Conservation (phyloP, 2,797 vertebrate genomes). For the Sebastiscus albofasciatus region DNA sequence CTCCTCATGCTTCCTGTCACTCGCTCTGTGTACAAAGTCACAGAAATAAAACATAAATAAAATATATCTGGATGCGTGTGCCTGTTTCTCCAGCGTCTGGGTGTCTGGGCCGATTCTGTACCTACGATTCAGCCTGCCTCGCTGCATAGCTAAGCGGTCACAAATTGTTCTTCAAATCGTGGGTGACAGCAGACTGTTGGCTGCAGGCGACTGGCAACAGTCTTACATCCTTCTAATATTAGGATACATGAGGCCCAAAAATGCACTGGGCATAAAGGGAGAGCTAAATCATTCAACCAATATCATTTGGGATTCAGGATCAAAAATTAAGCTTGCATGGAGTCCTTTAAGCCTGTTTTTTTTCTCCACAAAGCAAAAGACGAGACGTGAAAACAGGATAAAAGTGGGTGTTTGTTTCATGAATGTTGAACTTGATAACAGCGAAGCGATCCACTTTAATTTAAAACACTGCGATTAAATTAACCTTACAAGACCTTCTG, state of each 20-base stretch:
- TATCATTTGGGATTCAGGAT: slow-evolving; percentile 3
- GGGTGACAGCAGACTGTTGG: slow-evolving; percentile 46
- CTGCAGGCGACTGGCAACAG: slow-evolving; percentile 35
- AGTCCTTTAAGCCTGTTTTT: background rate
- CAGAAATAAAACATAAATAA: slow-evolving; percentile 43
- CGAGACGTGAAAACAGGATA: background rate
- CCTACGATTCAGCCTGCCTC: slow-evolving; percentile 29
- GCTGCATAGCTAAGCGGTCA: slow-evolving; percentile 22
- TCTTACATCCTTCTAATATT: slow-evolving; percentile 22
- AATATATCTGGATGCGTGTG: slow-evolving; percentile 25
- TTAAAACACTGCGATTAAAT: background rate
- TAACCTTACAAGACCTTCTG: background rate
- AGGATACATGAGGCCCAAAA: slow-evolving; percentile 6
- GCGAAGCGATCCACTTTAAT: background rate
- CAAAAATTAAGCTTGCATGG: background rate
- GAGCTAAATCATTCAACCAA: background rate
- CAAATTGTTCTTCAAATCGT: slow-evolving; percentile 48
- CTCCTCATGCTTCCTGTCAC: slow-evolving; percentile 14
- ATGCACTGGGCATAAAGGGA: background rate
- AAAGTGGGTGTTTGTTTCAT: background rate
- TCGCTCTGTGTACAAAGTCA: background rate
- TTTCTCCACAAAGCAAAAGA: background rate
- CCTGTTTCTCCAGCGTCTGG: slow-evolving; percentile 17
- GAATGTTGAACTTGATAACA: background rate
- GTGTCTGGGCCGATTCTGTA: slow-evolving; percentile 31